Evolutionary conservation across 2,113 vertebrate genomes (phyloP).

Genomic region (Bucco capensis): DNA sequence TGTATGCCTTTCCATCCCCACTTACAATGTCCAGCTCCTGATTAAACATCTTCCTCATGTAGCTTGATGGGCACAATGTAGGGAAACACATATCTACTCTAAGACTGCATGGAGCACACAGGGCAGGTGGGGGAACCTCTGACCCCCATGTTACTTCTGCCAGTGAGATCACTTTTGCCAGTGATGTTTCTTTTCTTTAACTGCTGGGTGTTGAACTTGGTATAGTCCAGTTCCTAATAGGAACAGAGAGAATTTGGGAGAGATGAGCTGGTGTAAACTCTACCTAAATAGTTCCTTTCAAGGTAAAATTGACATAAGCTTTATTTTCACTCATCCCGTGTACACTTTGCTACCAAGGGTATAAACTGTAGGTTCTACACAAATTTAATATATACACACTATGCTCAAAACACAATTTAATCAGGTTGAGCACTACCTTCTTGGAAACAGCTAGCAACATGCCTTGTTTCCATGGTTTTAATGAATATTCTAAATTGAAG

Average conservation of each 20-base stretch:
- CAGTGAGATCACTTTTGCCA: not conserved
- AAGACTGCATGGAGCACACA: accelerated
- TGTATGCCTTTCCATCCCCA: not conserved
- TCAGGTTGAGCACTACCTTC: slow-evolving; percentile 45
- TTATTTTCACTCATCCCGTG: not conserved
- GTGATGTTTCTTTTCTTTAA: not conserved
- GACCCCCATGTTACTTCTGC: accelerated
- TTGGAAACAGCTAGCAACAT: slow-evolving; percentile 31
- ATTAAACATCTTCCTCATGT: accelerated
- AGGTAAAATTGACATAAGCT: not conserved
- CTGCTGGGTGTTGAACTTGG: not conserved
- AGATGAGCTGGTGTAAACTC: not conserved
- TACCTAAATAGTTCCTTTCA: not conserved
- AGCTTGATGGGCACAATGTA: not conserved
- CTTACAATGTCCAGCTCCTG: not conserved
- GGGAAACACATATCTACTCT: accelerated
- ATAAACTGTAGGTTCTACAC: not conserved
- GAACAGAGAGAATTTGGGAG: not conserved
- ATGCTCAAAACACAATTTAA: slow-evolving; percentile 1
- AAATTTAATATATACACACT: not conserved
- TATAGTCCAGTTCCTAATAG: not conserved
- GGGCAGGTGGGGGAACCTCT: not conserved
- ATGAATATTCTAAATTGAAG: slow-evolving; percentile 64
- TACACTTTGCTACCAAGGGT: not conserved
- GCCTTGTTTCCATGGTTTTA: slow-evolving; percentile 42